Evolutionary conservation across 2,797 vertebrate genomes (phyloP).

Genomic region (Discoglossus pictus): DNA sequence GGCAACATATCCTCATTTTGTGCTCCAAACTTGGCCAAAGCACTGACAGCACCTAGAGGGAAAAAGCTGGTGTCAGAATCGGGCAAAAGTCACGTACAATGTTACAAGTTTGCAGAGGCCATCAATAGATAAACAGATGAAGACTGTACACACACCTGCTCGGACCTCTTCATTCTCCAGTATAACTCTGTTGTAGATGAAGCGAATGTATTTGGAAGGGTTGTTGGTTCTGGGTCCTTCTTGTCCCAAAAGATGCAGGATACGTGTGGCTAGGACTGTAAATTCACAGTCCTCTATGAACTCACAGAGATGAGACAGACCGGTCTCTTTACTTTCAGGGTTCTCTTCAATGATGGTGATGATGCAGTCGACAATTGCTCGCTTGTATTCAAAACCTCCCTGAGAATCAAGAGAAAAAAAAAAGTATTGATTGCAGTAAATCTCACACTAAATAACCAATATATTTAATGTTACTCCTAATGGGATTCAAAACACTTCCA

Average conservation of each 20-base stretch:
- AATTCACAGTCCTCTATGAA: constrained; percentile 81
- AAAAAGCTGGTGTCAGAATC: constrained; percentile 12
- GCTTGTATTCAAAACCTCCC: constrained; percentile 80
- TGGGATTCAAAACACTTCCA: too few species aligned
- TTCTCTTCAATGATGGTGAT: constrained; percentile 81
- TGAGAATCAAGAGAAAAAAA: constrained; percentile 50
- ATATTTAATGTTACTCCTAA: too few species aligned
- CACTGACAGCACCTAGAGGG: constrained; percentile 73
- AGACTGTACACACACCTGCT: constrained; percentile 69
- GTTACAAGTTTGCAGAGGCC: too few species aligned
- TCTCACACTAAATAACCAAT: not conserved
- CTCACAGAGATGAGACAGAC: constrained; percentile 76
- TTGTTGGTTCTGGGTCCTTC: constrained; percentile 76
- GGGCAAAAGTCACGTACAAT: not conserved
- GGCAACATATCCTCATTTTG: constrained; percentile 80
- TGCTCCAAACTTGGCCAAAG: constrained; percentile 78
- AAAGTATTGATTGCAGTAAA: not conserved
- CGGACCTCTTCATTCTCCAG: constrained; percentile 79
- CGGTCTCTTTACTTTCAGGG: constrained; percentile 77
- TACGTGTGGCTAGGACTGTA: constrained; percentile 77
- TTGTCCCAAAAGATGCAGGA: constrained; percentile 76
- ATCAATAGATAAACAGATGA: too few species aligned
- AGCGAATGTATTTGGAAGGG: constrained; percentile 80
- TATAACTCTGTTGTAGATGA: constrained; percentile 81
- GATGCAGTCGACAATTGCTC: constrained; percentile 79